Conservation (phyloP, 2,113 vertebrate species). For the Thermophis baileyi region DNA sequence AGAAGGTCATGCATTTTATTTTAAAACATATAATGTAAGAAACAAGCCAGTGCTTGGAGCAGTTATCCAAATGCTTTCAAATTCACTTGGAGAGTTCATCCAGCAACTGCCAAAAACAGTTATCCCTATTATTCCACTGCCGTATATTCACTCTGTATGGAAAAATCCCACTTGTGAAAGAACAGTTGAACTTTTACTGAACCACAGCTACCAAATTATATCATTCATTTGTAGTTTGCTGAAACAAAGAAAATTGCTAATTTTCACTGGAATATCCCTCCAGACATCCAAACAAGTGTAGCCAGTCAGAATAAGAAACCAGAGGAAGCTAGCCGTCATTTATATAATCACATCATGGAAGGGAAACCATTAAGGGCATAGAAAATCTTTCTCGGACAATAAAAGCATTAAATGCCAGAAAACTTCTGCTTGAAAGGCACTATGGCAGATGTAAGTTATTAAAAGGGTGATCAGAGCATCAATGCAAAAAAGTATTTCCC, state of each 20-base stretch:
- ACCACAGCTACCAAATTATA: not conserved
- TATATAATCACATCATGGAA: not conserved
- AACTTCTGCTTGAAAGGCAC: not conserved
- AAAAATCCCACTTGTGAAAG: not conserved
- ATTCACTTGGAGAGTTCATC: not conserved
- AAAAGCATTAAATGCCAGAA: not conserved
- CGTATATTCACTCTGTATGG: not conserved
- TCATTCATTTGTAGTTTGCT: not conserved
- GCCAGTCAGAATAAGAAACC: not conserved
- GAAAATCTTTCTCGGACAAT: not conserved
- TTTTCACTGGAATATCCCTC: not conserved
- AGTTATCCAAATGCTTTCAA: not conserved
- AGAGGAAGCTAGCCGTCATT: not conserved
- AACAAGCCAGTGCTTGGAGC: not conserved
- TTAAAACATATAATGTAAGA: not conserved
- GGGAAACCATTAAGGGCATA: not conserved
- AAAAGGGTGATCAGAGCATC: not conserved
- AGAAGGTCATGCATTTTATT: not conserved
- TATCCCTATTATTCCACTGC: not conserved
- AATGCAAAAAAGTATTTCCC: not conserved
- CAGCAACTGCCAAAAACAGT: not conserved
- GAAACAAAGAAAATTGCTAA: not conserved
- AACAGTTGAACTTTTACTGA: not conserved
- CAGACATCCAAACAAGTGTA: not conserved
- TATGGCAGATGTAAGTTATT: not conserved